Percentiles rank a stretch among this genome's conserved stretches.
These are phyloP conservation scores for Dryobotodes eremita DNA, from an alignment of 2,888 invertebrate species.

Conservation along the genomic window DNA sequence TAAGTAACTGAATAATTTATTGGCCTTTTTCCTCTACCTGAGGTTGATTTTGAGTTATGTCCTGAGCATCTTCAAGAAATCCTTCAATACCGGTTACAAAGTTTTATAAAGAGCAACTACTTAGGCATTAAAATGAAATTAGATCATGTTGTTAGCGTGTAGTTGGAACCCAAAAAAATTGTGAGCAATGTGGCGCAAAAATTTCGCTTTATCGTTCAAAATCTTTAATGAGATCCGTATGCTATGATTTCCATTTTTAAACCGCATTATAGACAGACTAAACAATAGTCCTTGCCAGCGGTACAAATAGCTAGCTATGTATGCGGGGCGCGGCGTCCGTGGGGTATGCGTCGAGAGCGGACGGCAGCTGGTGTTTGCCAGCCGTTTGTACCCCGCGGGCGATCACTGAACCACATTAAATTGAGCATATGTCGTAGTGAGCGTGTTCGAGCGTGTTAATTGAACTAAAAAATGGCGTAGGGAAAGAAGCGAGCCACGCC, in stretches of 20 bases:
- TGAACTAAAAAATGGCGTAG: slow-evolving; percentile 68
- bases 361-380: slow-evolving; percentile 39
- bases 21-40: not conserved
- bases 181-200: not conserved
- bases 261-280: slow-evolving; percentile 5
- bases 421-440: slow-evolving; percentile 6
- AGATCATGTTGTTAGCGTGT: not conserved
- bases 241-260: slow-evolving; percentile 36
- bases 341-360: slow-evolving; percentile 6
- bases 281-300: slow-evolving; percentile 21
- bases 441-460: slow-evolving; percentile 26
- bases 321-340: slow-evolving; percentile 15
- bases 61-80: not conserved
- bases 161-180: not conserved
- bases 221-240: not conserved
- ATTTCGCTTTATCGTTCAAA: not conserved
- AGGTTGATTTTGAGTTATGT: not conserved
- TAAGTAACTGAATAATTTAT: not conserved
- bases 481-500: slow-evolving; percentile 88
- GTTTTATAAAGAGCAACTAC: not conserved
- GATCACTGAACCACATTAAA: slow-evolving; percentile 32
- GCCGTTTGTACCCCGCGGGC: slow-evolving; percentile 11
- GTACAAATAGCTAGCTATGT: slow-evolving; percentile 35
- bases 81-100: not conserved
- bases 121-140: not conserved